Conservation (phyloP, 2,113 vertebrate species). For the Pedionomus torquatus region DNA sequence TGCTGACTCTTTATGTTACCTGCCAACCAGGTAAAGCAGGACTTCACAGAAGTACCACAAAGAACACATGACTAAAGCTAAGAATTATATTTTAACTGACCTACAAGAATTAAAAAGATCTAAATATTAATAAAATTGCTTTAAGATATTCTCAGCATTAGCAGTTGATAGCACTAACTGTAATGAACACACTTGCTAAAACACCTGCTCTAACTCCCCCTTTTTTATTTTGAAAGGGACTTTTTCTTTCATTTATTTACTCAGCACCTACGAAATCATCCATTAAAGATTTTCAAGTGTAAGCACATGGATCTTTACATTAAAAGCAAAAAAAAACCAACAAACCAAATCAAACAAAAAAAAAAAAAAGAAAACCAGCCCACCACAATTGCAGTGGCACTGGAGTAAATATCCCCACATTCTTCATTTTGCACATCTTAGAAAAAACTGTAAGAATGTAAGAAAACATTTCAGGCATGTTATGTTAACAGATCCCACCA, state of each 20-base stretch:
- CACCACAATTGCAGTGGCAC: background rate
- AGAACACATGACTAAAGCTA: background rate
- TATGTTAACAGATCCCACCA: slow-evolving; percentile 50
- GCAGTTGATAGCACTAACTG: background rate
- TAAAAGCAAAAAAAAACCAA: no score
- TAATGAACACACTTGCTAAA: background rate
- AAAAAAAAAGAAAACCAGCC: background rate
- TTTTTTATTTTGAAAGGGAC: background rate
- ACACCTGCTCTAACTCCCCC: background rate
- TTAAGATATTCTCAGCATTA: background rate
- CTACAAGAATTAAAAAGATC: background rate
- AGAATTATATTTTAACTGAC: background rate
- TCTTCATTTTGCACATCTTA: background rate
- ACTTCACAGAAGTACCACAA: background rate
- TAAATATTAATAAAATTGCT: background rate
- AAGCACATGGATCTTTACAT: background rate
- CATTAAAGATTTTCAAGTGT: background rate
- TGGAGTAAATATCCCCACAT: background rate
- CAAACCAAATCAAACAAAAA: no score
- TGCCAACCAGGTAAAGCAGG: background rate
- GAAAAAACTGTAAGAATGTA: slow-evolving; percentile 26
- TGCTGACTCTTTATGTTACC: background rate
- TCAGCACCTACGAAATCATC: background rate
- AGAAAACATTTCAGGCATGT: slow-evolving; percentile 51
- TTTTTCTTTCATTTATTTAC: background rate